Base-by-base conservation (phyloP, 2,797 vertebrate genomes). In the Rhinophrynus dorsalis region DNA sequence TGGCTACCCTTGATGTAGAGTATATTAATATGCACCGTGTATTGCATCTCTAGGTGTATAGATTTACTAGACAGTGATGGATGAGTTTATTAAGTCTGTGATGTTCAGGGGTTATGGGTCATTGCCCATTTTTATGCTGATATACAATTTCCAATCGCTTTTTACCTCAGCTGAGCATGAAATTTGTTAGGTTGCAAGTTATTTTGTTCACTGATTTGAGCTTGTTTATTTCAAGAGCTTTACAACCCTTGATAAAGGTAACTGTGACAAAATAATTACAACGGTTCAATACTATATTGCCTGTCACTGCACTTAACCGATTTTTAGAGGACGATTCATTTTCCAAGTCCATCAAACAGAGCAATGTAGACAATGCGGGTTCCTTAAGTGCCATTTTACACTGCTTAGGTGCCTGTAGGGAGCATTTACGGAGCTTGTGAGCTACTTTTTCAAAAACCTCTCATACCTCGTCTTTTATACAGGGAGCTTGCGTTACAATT, bases 11-110 rank as follows among this genome's bases (percentile, higher is more conserved):
- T 35, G 32, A n/a, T n/a, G n/a, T n/a, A n/a, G n/a, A 10, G 9
- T 9, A 35, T 12, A 35, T 35, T 35, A 35, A 35, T 12, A 35
- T 35, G 6, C 32, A 10, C 2, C 2, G 9, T 35, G 32, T 3
- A 35, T 12, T 10, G 32, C 32, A n/a, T n/a, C n/a, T n/a, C n/a
- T n/a, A n/a, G n/a, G 6, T 35, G 13, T 35, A 35, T 35, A 35
- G 32, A 35, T 35, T 35, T 35, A 57, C 54, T 12, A 21, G 35
- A 7, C 55, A 38, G 35, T 58, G 55, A 58, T 57, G 32, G 54
- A 23, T 15, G 18, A 32, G 18, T 62, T 50, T 50, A 35, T 48
- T 62, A 50, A 62, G 30, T 33, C 12, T 50, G 29, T 23, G 42
- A 18, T 37, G 12, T 33, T 35, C 15, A 32, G n/a, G 17, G 42